These are phyloP conservation scores for Gryllus longicercus DNA, from an alignment of 2,888 invertebrate genomes.

Conservation along the genomic window DNA sequence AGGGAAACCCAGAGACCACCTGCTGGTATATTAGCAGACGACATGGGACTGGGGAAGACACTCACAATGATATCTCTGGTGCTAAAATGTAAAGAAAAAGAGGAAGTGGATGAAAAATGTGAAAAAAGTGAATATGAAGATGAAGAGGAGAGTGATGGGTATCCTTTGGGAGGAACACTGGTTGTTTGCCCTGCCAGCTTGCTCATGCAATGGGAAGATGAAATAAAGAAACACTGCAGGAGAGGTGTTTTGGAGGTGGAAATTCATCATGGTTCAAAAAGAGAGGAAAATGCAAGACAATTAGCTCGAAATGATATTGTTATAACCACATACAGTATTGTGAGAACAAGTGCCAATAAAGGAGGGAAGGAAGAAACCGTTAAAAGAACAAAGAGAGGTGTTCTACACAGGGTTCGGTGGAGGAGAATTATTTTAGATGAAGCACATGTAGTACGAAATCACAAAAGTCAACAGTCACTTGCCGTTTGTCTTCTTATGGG, in stretches of 20 bases:
- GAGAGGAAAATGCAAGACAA: constrained; percentile 60
- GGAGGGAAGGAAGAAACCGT: not conserved
- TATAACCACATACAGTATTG: constrained; percentile 82
- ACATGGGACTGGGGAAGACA: constrained; percentile 82
- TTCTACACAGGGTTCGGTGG: constrained; percentile 73
- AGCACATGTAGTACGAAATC: constrained; percentile 87
- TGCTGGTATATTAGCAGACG: constrained; percentile 79
- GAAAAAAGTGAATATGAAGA: constrained; percentile 45
- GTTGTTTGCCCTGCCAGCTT: constrained; percentile 91
- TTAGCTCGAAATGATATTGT: constrained; percentile 76
- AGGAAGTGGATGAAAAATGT: constrained; percentile 41
- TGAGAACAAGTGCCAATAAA: constrained; percentile 50
- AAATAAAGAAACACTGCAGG: constrained; percentile 64
- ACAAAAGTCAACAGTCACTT: constrained; percentile 69
- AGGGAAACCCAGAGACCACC: constrained; percentile 79
- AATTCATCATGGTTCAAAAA: constrained; percentile 77
- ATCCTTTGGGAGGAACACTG: constrained; percentile 65
- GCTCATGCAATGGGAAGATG: constrained; percentile 84
- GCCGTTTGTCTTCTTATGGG: constrained; percentile 65
- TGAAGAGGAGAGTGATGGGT: constrained; percentile 32
- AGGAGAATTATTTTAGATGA: constrained; percentile 87
- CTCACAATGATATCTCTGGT: constrained; percentile 76
- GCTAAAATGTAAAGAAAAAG: constrained; percentile 52
- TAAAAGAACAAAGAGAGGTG: constrained; percentile 44
- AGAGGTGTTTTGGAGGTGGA: constrained; percentile 60